Conservation (phyloP, 2,888 invertebrate genomes). For the Agonopterix heracliana region DNA sequence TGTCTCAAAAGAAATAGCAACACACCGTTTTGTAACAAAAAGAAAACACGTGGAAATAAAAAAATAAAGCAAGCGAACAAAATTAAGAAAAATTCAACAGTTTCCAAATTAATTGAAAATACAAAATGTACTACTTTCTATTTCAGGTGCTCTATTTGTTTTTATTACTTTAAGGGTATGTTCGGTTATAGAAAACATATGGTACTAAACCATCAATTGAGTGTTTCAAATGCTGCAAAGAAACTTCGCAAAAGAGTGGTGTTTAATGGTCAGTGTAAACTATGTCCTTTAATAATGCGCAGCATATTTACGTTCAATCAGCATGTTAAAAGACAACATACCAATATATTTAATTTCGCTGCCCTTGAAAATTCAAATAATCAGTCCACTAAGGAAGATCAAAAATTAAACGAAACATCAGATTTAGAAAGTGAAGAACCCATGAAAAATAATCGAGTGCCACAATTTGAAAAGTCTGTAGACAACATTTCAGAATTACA, state of each 20-base stretch:
- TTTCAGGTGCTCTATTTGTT: constrained; percentile 32
- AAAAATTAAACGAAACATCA: too few relatives aligned
- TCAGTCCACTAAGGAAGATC: too few relatives aligned
- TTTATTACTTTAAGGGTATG: constrained; percentile 22
- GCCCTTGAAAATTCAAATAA: too few relatives aligned
- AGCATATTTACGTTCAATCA: constrained; percentile 3
- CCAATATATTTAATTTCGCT: too few relatives aligned
- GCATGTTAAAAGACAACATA: too few relatives aligned
- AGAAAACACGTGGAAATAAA: background rate
- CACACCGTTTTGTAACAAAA: background rate
- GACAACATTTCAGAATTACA: too few relatives aligned
- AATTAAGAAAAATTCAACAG: constrained; percentile 5
- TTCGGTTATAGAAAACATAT: constrained; percentile 27
- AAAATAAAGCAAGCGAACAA: background rate
- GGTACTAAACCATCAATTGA: constrained; percentile 13
- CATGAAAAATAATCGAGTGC: too few relatives aligned
- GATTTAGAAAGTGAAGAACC: too few relatives aligned
- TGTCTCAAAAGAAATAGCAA: background rate
- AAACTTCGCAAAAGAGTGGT: background rate
- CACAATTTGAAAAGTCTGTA: too few relatives aligned
- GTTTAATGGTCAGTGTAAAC: constrained; percentile 26
- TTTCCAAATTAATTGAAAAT: background rate
- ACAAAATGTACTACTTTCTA: constrained; percentile 2
- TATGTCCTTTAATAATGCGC: constrained; percentile 17
- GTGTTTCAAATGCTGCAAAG: constrained; percentile 16